Conservation (phyloP, 2,888 invertebrate species). For the Furcula furcula region DNA sequence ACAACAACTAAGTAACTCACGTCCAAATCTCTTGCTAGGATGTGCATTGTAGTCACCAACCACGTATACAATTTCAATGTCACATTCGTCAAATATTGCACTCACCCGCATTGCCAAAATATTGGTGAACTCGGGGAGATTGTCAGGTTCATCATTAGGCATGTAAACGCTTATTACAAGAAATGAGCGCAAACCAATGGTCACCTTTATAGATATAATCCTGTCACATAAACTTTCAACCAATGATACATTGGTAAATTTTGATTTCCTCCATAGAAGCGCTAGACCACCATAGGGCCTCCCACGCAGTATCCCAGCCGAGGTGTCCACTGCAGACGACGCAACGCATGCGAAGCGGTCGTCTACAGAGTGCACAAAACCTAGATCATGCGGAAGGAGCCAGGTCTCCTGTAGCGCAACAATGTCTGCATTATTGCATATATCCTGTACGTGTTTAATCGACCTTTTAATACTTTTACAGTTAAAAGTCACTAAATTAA, state of each 20-base stretch:
- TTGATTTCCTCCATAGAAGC: slow-evolving; percentile 22
- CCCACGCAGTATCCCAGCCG: slow-evolving; percentile 17
- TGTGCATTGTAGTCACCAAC: slow-evolving; percentile 29
- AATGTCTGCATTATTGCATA: slow-evolving; percentile 12
- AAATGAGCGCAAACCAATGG: not conserved
- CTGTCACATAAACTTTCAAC: slow-evolving; percentile 2
- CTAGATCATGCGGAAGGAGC: slow-evolving; percentile 23
- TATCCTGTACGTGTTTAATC: slow-evolving; percentile 11
- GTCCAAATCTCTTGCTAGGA: slow-evolving; percentile 17
- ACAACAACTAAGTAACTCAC: slow-evolving; percentile 17
- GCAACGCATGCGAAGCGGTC: slow-evolving; percentile 20
- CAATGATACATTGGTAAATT: slow-evolving; percentile 18
- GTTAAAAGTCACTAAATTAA: slow-evolving; percentile 21
- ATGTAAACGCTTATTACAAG: slow-evolving; percentile 25
- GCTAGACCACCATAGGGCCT: slow-evolving; percentile 19
- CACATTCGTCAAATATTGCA: slow-evolving; percentile 13
- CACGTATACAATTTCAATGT: slow-evolving; percentile 15
- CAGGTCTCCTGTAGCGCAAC: slow-evolving; percentile 23
- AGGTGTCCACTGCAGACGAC: slow-evolving; percentile 27
- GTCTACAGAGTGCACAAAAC: slow-evolving; percentile 16
- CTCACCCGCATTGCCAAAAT: slow-evolving; percentile 14
- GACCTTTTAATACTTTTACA: slow-evolving; percentile 24
- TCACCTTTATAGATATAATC: not conserved
- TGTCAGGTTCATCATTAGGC: slow-evolving; percentile 22
- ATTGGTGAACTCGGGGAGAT: slow-evolving; percentile 21